Evolutionary conservation across 2,797 vertebrate species (phyloP).

Genomic region (Sphenodon punctatus): DNA sequence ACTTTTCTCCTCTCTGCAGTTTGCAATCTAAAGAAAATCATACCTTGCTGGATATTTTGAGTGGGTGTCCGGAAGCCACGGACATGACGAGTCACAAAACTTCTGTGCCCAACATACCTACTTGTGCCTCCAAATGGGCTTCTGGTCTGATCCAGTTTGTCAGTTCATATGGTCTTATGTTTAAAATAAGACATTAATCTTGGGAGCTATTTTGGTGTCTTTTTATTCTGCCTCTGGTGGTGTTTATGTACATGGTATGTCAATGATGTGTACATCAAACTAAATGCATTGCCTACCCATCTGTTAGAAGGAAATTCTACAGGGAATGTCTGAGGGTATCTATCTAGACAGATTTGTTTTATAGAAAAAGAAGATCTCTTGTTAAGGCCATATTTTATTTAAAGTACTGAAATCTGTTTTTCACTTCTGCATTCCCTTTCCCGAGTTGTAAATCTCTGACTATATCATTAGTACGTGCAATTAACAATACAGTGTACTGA

Average conservation of each 20-base stretch:
- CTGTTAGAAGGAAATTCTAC: not conserved
- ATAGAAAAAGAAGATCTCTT: not conserved
- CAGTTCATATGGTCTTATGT: too few relatives aligned
- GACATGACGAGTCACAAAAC: not conserved
- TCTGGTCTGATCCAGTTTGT: too few relatives aligned
- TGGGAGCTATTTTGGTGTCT: not conserved
- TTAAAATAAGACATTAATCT: not conserved
- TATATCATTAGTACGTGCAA: not conserved
- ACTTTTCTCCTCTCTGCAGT: not conserved
- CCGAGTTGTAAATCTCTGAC: not conserved
- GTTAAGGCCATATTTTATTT: not conserved
- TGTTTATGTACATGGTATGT: not conserved
- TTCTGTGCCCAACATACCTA: too few relatives aligned
- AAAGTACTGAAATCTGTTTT: not conserved
- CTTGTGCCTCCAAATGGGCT: too few relatives aligned
- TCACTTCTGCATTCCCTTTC: constrained; percentile 21
- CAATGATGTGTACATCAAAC: not conserved
- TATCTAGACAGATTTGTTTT: not conserved
- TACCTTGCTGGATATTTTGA: not conserved
- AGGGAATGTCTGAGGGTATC: not conserved
- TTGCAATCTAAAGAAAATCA: fast-evolving
- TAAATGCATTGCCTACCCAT: not conserved
- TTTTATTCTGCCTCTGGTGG: not conserved
- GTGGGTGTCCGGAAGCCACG: not conserved
- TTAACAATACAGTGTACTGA: not conserved